Evolutionary conservation across 1,140 invertebrate species (phyloP).

Genomic region (Matsumurasca onukii): DNA sequence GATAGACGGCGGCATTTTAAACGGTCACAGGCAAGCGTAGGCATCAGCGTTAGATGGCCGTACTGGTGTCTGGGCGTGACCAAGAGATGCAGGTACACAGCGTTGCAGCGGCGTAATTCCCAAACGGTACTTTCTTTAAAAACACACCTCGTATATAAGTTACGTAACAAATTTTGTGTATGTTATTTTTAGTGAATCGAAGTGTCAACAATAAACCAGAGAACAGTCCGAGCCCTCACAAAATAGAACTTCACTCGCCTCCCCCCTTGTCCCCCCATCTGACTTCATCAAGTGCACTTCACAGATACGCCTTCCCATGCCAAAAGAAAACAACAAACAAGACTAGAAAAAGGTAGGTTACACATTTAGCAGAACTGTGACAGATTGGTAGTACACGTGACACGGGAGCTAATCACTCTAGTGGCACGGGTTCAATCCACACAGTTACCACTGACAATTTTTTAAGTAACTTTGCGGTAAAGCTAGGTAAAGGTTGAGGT

Average conservation of each 20-base stretch:
- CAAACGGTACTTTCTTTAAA: background rate
- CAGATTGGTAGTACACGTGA: too few species aligned
- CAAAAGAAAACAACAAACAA: conserved; percentile 17
- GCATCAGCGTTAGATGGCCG: too few species aligned
- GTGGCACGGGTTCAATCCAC: too few species aligned
- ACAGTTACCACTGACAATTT: too few species aligned
- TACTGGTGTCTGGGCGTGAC: background rate
- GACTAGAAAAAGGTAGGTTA: conserved; percentile 2
- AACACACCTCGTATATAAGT: background rate
- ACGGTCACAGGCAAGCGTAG: too few species aligned
- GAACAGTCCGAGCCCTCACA: conserved; percentile 9
- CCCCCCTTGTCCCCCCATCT: background rate
- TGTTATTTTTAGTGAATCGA: too few species aligned
- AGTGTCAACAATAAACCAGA: background rate
- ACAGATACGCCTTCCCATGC: conserved; percentile 9
- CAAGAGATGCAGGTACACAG: background rate
- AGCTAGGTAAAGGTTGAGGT: too few species aligned
- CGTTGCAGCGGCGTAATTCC: background rate
- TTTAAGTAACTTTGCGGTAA: too few species aligned
- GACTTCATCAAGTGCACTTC: conserved; percentile 20
- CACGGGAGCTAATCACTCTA: too few species aligned
- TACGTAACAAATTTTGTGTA: too few species aligned
- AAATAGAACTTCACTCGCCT: conserved; percentile 10
- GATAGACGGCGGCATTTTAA: background rate
- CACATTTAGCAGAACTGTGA: too few species aligned